Conservation (phyloP, 2,797 vertebrate species). For the Ataeniobius toweri region DNA sequence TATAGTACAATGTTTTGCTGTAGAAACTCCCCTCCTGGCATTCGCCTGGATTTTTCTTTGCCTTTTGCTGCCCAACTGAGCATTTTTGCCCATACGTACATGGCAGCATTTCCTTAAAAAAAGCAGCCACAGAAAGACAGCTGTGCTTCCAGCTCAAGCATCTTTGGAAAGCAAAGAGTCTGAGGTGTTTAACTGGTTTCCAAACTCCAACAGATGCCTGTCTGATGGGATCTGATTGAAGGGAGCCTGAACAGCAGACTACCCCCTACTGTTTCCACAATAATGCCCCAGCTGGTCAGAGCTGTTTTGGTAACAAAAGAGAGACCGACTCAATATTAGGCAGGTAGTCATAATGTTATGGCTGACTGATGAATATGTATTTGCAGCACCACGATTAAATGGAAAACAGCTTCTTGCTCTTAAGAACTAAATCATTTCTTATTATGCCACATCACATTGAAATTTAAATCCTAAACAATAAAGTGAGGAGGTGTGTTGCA, state of each 20-base stretch:
- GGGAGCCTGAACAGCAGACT: background rate
- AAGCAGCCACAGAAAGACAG: background rate
- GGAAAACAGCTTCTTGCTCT: slow-evolving; percentile 11
- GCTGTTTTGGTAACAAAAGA: background rate
- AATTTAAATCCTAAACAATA: slow-evolving; percentile 3
- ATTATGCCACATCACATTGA: slow-evolving; percentile 10
- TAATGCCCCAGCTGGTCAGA: background rate
- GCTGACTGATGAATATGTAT: background rate
- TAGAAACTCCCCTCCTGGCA: background rate
- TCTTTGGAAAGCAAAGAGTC: background rate
- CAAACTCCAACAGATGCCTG: background rate
- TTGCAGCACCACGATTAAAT: background rate
- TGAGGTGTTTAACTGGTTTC: background rate
- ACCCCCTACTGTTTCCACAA: background rate
- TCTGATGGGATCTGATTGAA: background rate
- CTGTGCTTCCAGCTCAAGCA: background rate
- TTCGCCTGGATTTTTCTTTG: background rate
- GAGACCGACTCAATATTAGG: background rate
- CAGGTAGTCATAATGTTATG: background rate
- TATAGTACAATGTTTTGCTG: background rate
- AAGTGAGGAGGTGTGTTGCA: background rate
- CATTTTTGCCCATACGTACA: background rate
- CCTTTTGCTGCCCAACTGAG: background rate
- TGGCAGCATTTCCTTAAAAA: background rate
- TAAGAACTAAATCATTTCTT: slow-evolving; percentile 5